Conservation (phyloP, 2,113 vertebrate species). For the Struthio camelus region DNA sequence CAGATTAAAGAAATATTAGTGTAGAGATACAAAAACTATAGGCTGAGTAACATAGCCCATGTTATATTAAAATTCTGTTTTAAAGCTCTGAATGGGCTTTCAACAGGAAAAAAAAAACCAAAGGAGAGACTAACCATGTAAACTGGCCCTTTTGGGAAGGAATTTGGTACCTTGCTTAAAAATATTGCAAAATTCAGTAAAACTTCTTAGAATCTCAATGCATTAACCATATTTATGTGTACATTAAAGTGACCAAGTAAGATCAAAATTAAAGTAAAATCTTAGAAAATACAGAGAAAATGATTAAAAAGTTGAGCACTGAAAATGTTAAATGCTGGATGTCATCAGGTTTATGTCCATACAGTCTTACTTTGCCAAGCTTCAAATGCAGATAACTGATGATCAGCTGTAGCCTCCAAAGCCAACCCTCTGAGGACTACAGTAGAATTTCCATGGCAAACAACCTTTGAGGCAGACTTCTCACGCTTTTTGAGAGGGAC, state of each 20-base stretch:
- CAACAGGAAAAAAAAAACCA: neutral
- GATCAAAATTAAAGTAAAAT: neutral
- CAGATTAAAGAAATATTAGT: neutral
- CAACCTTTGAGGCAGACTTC: neutral
- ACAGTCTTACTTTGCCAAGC: neutral
- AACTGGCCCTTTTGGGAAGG: neutral
- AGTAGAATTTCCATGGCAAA: neutral
- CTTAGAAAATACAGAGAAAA: neutral
- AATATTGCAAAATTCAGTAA: neutral
- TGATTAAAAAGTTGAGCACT: neutral
- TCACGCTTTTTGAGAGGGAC: accelerated
- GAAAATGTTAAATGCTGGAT: neutral
- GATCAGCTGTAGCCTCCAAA: neutral
- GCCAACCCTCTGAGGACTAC: neutral
- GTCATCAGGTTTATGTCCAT: neutral
- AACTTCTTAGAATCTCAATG: neutral
- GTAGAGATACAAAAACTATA: neutral
- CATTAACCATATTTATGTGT: neutral
- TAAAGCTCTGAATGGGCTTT: neutral
- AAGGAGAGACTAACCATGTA: neutral
- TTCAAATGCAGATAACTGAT: neutral
- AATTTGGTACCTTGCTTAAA: neutral
- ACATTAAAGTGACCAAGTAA: neutral
- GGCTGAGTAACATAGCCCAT: neutral
- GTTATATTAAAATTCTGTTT: neutral